A percentile compares a stretch with the other conserved stretches of the same genome.
These are phyloP conservation scores for Synanthedon vespiformis DNA, from an alignment of 2,888 invertebrate species.

Conservation along the genomic window DNA sequence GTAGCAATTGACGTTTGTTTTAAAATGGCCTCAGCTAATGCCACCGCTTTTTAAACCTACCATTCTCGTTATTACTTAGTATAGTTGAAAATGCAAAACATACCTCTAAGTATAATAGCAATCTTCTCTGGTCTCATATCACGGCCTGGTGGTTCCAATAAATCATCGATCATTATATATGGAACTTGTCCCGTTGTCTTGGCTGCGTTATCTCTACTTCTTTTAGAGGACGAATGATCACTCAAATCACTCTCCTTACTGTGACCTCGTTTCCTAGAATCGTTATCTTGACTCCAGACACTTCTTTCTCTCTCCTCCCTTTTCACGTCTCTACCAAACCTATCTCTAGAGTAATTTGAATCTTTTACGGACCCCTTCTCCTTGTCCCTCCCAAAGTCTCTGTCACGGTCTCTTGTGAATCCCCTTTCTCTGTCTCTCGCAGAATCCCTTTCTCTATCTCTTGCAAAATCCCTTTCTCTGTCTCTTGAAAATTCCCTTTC, in stretches of 20 bases:
- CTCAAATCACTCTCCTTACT: constrained; percentile 40
- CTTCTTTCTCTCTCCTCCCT: constrained; percentile 21
- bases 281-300: constrained; percentile 42
- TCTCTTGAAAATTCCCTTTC: constrained; percentile 18
- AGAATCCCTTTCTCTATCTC: constrained; percentile 13
- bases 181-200: constrained; percentile 40
- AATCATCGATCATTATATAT: constrained; percentile 82
- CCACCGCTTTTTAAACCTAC: neutral
- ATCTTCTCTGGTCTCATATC: constrained; percentile 82
- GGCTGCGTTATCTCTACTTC: constrained; percentile 18
- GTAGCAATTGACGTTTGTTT: neutral
- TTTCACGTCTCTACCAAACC: constrained; percentile 12
- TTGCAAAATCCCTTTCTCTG: constrained; percentile 12
- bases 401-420: constrained; percentile 22
- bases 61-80: too few relatives aligned
- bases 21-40: neutral
- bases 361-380: constrained; percentile 3
- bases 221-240: constrained; percentile 19
- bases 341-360: constrained; percentile 22
- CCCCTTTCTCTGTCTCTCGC: constrained; percentile 30
- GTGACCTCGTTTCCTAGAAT: constrained; percentile 39
- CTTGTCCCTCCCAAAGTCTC: constrained; percentile 9
- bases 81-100: constrained; percentile 3
- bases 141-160: constrained; percentile 84
- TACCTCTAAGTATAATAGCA: constrained; percentile 87